Evolutionary conservation across 2,113 vertebrate genomes (phyloP).

Genomic region (Triplophysa dalaica): DNA sequence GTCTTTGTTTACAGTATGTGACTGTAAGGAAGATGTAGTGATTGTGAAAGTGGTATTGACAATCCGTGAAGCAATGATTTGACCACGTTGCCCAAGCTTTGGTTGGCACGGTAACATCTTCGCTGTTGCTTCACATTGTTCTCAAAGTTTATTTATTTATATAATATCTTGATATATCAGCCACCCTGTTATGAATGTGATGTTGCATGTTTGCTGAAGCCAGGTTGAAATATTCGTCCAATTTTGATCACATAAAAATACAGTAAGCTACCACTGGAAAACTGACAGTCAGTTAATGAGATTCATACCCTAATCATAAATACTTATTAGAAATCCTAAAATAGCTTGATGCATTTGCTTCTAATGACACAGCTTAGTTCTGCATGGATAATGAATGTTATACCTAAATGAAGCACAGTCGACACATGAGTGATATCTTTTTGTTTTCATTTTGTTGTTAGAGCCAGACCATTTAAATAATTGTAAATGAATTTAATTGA

Average conservation of each 20-base stretch:
- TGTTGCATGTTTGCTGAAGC: too few relatives aligned
- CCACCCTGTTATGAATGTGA: too few relatives aligned
- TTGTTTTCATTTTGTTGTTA: constrained; percentile 29
- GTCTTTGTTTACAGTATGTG: background rate
- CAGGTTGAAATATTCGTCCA: background rate
- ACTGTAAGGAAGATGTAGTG: background rate
- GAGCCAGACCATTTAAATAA: constrained; percentile 38
- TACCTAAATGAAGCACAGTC: background rate
- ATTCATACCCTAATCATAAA: constrained; percentile 23
- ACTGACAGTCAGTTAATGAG: constrained; percentile 19
- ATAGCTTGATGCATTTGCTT: constrained; percentile 43
- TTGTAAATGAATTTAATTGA: constrained; percentile 30
- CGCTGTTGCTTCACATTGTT: too few relatives aligned
- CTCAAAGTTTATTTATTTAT: too few relatives aligned
- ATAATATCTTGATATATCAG: too few relatives aligned
- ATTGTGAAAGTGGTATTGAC: background rate
- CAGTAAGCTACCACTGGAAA: background rate
- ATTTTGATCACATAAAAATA: background rate
- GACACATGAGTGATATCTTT: background rate
- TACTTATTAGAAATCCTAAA: constrained; percentile 35
- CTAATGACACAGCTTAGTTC: constrained; percentile 35
- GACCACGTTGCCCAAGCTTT: background rate
- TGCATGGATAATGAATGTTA: constrained; percentile 40
- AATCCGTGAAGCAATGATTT: constrained; percentile 19
- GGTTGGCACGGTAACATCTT: background rate